Base-by-base conservation (phyloP, 2,113 vertebrate species). In the Atractosteus spatula region DNA sequence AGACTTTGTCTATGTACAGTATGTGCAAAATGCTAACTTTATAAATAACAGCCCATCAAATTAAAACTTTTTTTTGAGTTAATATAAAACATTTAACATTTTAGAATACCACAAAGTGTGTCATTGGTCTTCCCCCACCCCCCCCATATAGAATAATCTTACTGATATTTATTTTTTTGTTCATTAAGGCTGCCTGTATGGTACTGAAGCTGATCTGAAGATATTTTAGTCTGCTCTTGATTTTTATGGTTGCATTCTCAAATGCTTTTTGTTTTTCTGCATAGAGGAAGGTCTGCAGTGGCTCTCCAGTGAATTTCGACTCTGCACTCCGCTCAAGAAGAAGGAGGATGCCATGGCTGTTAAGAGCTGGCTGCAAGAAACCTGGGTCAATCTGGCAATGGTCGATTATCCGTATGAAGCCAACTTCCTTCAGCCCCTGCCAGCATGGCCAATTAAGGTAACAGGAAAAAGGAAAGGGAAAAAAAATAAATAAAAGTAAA, bases 351-450 rank as follows among this genome's bases (percentile, higher is more conserved):
- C 79, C 14, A 11, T 8, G 2, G 0, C 0, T 17, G 90, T 99
- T 77, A 99, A 98, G 89, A 87, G 55, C 2, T 99, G 96, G 96
- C 89, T 99, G 8, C 90, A 91, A 79, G 95, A 97, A 81, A 97
- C 95, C 0, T 99, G 97, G 97, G 84, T 96, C 54, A 96, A 96
- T 44, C 84, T 98, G 88, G 97, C 97, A 3, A 97, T 98, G 97
- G 95, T 96, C 73, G 87, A 99, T 81, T 99, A 99, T 68, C 97
- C 97, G 0, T 98, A 99, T 2, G 83, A 93, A 73, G 93, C 94
- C 3, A 89, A 92, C 79, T 97, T 99, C 75, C 89, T 99, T 54
- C 94, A 97, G 83, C 95, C 95, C 55, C 91, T 99, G 68, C 97
- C 97, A 76, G 89, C 84, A 17, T 99, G 96, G 96, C 97, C 97